These are phyloP conservation scores for Drosophila sulfurigaster DNA, from an alignment of 1,140 invertebrate genomes.

Conservation along the genomic window DNA sequence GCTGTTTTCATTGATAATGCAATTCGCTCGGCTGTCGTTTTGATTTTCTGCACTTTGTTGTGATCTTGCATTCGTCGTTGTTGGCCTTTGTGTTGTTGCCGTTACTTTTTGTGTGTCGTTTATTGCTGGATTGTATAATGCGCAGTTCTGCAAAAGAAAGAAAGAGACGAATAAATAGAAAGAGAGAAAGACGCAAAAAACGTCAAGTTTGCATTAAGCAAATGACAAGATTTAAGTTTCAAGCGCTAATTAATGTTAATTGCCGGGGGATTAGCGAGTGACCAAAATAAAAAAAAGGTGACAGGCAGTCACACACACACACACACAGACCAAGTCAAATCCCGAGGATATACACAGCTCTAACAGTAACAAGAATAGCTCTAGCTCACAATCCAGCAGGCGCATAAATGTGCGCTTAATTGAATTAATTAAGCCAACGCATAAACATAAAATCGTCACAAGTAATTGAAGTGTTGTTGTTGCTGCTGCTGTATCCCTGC, in stretches of 20 bases:
- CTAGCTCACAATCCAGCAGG: conserved; percentile 3
- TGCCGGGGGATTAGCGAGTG: conserved; percentile 63
- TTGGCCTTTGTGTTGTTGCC: conserved; percentile 52
- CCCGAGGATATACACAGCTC: conserved; percentile 8
- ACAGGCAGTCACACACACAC: conserved; percentile 26
- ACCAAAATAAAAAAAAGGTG: conserved; percentile 60
- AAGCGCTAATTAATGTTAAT: conserved; percentile 78
- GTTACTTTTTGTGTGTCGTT: conserved; percentile 47
- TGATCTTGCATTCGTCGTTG: conserved; percentile 75
- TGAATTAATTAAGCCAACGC: conserved; percentile 81
- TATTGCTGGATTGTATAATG: conserved; percentile 65
- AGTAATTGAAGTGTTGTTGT: conserved; percentile 68
- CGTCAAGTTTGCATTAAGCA: conserved; percentile 41
- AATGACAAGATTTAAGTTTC: conserved; percentile 73
- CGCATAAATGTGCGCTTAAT: conserved; percentile 78
- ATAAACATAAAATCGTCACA: conserved; percentile 80
- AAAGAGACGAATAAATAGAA: conserved; percentile 15
- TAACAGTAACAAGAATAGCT: conserved; percentile 6
- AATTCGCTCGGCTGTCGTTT: conserved; percentile 43
- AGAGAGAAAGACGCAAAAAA: conserved; percentile 15
- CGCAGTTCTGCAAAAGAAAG: conserved; percentile 62
- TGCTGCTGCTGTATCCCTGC: conserved; percentile 33
- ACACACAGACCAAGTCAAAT: conserved; percentile 15
- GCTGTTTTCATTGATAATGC: conserved; percentile 56
- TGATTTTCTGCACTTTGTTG: conserved; percentile 74